Conservation (phyloP, 2,888 invertebrate genomes). For the Pandemis heparana region DNA sequence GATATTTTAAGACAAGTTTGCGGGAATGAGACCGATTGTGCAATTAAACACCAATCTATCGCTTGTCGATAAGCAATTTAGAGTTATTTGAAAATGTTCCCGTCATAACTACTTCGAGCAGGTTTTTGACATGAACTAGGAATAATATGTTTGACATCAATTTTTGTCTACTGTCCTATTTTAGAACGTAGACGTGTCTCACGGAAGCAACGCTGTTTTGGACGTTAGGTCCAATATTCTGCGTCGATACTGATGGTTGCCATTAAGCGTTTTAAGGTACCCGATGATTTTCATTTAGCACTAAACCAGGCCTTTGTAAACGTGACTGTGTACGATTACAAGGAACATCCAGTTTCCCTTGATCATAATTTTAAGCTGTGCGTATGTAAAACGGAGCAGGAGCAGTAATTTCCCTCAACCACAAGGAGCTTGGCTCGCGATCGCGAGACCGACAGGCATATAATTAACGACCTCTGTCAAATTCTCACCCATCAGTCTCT, state of each 20-base stretch:
- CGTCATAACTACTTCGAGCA: slow-evolving; percentile 20
- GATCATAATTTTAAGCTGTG: slow-evolving; percentile 64
- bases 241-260: no score
- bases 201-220: no score
- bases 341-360: slow-evolving; percentile 54
- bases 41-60: slow-evolving; percentile 48
- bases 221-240: no score
- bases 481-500: slow-evolving; percentile 72
- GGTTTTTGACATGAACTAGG: slow-evolving; percentile 3
- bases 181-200: no score
- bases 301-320: neutral
- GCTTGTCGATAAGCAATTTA: slow-evolving; percentile 43
- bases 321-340: neutral
- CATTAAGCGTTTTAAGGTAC: no score
- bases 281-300: no score
- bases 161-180: no score
- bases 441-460: slow-evolving; percentile 65
- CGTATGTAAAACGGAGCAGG: slow-evolving; percentile 67
- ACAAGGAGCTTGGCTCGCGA: slow-evolving; percentile 57
- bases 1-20: slow-evolving; percentile 49
- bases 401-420: slow-evolving; percentile 66
- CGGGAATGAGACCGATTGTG: slow-evolving; percentile 47
- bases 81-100: slow-evolving; percentile 39
- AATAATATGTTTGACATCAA: neutral
- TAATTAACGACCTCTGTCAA: slow-evolving; percentile 80